phyloP scores from a whole-genome alignment of 1,140 invertebrate species.

The Ditylenchus dipsaci region DNA sequence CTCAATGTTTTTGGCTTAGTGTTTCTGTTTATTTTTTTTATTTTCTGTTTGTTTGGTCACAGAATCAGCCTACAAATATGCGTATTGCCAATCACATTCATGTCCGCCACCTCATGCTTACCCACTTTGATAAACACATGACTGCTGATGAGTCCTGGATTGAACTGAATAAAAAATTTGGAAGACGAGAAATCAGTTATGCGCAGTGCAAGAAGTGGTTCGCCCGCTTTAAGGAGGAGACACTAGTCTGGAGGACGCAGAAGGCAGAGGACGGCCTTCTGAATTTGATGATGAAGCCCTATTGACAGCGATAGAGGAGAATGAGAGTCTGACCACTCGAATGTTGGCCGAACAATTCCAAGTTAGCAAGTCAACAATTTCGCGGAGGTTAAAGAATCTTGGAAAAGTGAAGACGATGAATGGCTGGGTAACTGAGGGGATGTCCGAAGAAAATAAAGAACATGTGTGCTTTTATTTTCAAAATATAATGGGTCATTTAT shows the following conservation, averaged over 20 bases:
- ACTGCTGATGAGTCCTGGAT: not conserved
- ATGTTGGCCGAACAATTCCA: too few relatives aligned
- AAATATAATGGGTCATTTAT: too few relatives aligned
- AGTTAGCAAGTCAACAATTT: too few relatives aligned
- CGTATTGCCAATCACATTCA: not conserved
- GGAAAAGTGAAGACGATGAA: too few relatives aligned
- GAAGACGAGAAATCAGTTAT: not conserved
- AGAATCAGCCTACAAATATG: too few relatives aligned
- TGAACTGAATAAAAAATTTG: not conserved
- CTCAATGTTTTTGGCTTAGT: too few relatives aligned
- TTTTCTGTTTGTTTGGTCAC: too few relatives aligned
- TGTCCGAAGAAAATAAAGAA: too few relatives aligned
- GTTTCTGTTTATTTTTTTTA: too few relatives aligned
- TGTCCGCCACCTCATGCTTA: not conserved
- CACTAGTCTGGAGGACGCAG: not conserved
- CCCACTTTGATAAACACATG: not conserved
- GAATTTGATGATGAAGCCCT: not conserved
- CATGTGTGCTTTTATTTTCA: too few relatives aligned
- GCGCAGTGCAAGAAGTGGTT: not conserved
- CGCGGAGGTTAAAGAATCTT: too few relatives aligned
- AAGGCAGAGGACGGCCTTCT: not conserved
- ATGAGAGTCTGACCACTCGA: not conserved
- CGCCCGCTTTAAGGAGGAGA: not conserved
- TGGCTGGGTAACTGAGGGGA: too few relatives aligned
- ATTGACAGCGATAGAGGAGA: not conserved